Evolutionary conservation across 1,140 invertebrate genomes (phyloP).

Genomic region (Aporrectodea caliginosa): DNA sequence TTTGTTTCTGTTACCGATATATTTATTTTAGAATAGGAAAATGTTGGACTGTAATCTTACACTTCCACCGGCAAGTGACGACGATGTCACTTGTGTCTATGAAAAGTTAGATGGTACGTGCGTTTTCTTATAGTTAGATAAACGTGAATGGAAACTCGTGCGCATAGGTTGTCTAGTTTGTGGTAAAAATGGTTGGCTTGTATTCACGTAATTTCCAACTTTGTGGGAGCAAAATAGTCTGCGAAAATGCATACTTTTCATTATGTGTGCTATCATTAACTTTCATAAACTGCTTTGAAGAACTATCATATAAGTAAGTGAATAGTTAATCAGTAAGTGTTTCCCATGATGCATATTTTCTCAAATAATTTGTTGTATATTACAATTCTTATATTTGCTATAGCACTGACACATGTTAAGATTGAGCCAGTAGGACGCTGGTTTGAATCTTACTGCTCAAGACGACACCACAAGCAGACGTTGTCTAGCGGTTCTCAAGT

Average conservation of each 20-base stretch:
- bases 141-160: not conserved
- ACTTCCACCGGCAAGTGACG: not conserved
- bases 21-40: too few relatives aligned
- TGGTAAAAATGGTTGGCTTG: not conserved
- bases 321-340: not conserved
- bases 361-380: not conserved
- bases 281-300: not conserved
- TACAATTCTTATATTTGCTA: not conserved
- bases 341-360: not conserved
- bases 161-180: not conserved
- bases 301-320: not conserved
- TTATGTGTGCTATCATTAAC: too few relatives aligned
- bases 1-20: too few relatives aligned
- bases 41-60: too few relatives aligned
- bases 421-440: conserved; percentile 58
- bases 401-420: conserved; percentile 30
- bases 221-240: too few relatives aligned
- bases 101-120: not conserved
- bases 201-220: not conserved
- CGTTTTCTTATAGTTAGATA: not conserved
- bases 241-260: too few relatives aligned
- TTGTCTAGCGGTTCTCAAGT: conserved; percentile 43
- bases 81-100: not conserved
- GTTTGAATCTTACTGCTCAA: conserved; percentile 52
- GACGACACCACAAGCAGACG: conserved; percentile 50